Evolutionary conservation across 2,113 vertebrate genomes (phyloP).

Genomic region (Promerops cafer): DNA sequence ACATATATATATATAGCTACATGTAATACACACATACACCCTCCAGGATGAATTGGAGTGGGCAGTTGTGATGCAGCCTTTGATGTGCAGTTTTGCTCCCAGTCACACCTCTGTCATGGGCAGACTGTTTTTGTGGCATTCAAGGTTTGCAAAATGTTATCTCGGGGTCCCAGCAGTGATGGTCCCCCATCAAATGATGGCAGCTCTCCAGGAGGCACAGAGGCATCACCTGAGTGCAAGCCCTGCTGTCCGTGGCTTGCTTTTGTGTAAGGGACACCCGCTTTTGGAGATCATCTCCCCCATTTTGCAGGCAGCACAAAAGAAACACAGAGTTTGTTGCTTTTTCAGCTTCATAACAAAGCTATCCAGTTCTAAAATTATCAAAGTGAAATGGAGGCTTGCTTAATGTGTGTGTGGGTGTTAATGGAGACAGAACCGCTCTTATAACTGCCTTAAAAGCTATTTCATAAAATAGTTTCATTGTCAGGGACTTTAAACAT

Average conservation of each 20-base stretch:
- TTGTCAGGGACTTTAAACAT: slow-evolving; percentile 19
- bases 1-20: fast-evolving
- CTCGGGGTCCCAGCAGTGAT: fast-evolving
- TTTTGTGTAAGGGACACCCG: fast-evolving
- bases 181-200: not conserved
- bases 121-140: not conserved
- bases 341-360: not conserved
- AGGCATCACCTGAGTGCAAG: not conserved
- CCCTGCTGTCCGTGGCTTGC: fast-evolving
- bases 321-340: not conserved
- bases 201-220: not conserved
- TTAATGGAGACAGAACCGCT: slow-evolving; percentile 34
- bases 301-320: not conserved
- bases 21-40: fast-evolving
- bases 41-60: not conserved
- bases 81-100: not conserved
- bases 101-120: not conserved
- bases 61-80: not conserved
- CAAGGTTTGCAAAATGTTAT: not conserved
- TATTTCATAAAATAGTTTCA: slow-evolving; percentile 48
- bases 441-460: slow-evolving; percentile 28
- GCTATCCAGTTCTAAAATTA: slow-evolving; percentile 33
- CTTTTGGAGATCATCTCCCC: not conserved
- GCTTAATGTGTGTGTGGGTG: not conserved
- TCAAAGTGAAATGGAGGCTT: slow-evolving; percentile 39